Evolutionary conservation across 64 coral and sea anemone species (phyloP).

Genomic region (Pocillopora damicornis): DNA sequence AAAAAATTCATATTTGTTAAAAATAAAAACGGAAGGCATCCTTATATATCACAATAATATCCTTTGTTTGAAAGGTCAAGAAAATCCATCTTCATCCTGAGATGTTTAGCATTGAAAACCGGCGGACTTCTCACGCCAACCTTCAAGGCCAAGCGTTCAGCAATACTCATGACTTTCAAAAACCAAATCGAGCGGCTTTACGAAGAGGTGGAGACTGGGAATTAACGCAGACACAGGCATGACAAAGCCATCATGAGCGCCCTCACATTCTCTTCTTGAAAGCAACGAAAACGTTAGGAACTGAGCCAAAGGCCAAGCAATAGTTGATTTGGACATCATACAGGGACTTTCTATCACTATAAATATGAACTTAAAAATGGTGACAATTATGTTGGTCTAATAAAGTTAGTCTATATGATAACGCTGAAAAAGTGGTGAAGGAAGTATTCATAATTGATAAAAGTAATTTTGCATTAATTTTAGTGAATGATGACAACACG

Average conservation of each 20-base stretch:
- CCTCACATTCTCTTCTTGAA: background rate
- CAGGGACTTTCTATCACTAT: too few species aligned
- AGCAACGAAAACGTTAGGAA: background rate
- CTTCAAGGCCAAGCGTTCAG: conserved; percentile 42
- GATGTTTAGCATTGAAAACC: conserved; percentile 72
- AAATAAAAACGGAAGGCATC: background rate
- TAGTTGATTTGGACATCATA: too few species aligned
- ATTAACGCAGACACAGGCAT: background rate
- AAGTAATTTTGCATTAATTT: too few species aligned
- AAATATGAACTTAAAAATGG: too few species aligned
- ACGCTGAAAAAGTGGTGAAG: too few species aligned
- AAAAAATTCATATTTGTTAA: too few species aligned
- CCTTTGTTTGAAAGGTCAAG: conserved; percentile 33
- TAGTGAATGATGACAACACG: too few species aligned
- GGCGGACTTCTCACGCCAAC: conserved; percentile 50
- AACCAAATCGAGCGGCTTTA: conserved; percentile 32
- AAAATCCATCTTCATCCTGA: conserved; percentile 52
- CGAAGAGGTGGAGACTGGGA: conserved; percentile 45
- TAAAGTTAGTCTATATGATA: too few species aligned
- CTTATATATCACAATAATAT: background rate
- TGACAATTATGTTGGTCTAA: too few species aligned
- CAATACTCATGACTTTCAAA: conserved; percentile 1
- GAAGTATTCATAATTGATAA: too few species aligned
- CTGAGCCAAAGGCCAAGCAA: too few species aligned
- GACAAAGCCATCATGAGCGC: background rate